Percentiles rank a stretch among this genome's conserved stretches.
Evolutionary conservation across 35 echinoderm and acorn worm genomes (phyloP).

Genomic region (Apostichopus japonicus): DNA sequence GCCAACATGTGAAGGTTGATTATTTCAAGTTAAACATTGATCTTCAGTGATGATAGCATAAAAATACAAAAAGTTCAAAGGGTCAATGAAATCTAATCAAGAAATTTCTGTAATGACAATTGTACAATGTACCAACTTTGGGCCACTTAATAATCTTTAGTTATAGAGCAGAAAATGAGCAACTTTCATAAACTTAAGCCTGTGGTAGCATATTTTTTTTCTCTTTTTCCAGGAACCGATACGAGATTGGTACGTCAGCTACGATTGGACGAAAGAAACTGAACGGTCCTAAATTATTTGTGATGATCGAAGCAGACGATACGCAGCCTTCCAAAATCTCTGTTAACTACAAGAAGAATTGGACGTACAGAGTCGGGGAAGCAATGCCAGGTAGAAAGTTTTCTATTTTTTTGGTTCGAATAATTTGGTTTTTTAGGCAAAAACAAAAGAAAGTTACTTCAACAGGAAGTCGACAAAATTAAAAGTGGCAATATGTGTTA

Average conservation of each 20-base stretch:
- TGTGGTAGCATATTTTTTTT: neutral
- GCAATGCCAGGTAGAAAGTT: slow-evolving; percentile 72
- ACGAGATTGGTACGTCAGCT: slow-evolving; percentile 70
- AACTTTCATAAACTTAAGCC: no score
- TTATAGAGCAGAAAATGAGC: neutral
- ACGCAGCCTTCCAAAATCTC: slow-evolving; percentile 53
- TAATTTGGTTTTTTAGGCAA: no score
- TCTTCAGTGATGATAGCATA: no score
- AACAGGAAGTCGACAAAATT: no score
- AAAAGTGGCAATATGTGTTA: no score
- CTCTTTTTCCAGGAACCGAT: slow-evolving; percentile 55
- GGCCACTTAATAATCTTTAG: neutral
- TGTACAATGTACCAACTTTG: neutral
- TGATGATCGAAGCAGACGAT: slow-evolving; percentile 73
- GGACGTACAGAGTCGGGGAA: slow-evolving; percentile 58
- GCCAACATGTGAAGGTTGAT: no score
- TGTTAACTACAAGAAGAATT: slow-evolving; percentile 61
- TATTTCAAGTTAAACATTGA: no score
- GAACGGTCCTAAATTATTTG: slow-evolving; percentile 35
- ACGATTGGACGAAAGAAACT: slow-evolving; percentile 57
- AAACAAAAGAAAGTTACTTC: no score
- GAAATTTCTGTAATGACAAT: no score
- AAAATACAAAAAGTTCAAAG: no score
- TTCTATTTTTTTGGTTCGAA: no score
- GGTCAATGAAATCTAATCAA: no score